Base-by-base conservation (phyloP, 2,888 invertebrate species). In the Drosophila monieri region DNA sequence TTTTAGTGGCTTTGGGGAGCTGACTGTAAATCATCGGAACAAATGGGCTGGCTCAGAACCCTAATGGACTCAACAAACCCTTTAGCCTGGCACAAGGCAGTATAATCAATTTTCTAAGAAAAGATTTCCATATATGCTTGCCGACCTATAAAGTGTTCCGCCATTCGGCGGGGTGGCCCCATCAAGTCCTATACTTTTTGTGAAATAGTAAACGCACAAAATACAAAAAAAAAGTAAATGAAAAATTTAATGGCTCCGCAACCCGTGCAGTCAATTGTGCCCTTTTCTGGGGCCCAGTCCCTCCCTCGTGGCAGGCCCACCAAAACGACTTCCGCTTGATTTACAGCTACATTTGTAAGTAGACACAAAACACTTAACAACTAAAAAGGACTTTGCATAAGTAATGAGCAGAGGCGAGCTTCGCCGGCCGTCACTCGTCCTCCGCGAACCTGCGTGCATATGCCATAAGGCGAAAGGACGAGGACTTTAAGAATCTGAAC, bases 301-400 rank as follows among this genome's bases (percentile, higher is more conserved):
- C 15, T 27, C 12, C 6, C 12, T 12, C 18, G n/a, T 6, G 12
- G 35, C 23, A 14, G 8, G 27, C n/a, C 35, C 37, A 8, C 12
- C 25, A 41, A 59, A 68, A 59, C 52, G 65, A 70, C 64, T 68
- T 57, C 39, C 52, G 66, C 53, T 72, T 80, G 78, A 78, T 80
- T 86, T 84, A 69, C 76, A 76, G 66, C 78, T 67, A 80, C 76
- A 84, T 76, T 84, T 74, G 87, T 86, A 76, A 86, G 81, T 67
- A 68, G 87, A 84, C 68, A 71, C 78, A 84, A 80, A 81, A 80
- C 85, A 81, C 81, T 81, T 86, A 81, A 84, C 78, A 76, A 85
- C 87, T 86, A 74, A 80, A 77, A 84, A 67, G 78, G 81, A 78
- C 78, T 86, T 81, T 84, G 81, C 81, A 81, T 81, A 65, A 58